phyloP scores from a whole-genome alignment of 2,888 invertebrate species.

The Tethea ocularis region DNA sequence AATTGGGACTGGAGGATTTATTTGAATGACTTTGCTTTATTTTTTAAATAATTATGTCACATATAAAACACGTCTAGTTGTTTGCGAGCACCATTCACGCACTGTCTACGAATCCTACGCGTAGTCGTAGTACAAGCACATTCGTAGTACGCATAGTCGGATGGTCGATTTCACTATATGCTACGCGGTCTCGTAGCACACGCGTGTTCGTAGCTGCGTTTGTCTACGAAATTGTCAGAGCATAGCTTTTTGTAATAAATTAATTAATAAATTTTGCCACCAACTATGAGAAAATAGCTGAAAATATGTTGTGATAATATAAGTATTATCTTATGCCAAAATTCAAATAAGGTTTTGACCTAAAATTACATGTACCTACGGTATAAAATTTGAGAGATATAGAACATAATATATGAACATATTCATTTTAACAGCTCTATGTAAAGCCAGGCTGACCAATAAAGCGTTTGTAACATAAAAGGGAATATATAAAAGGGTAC shows the following conservation, averaged over 20 bases:
- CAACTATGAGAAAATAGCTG: too few relatives aligned
- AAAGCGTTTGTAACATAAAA: constrained; percentile 6
- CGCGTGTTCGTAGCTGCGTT: background rate
- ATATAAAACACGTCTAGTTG: too few relatives aligned
- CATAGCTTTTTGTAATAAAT: too few relatives aligned
- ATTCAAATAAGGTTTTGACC: background rate
- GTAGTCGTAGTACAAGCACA: background rate
- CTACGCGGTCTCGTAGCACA: background rate
- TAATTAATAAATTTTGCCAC: too few relatives aligned
- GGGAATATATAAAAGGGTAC: constrained; percentile 33
- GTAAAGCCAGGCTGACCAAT: constrained; percentile 6
- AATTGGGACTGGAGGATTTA: too few relatives aligned
- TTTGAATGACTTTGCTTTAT: too few relatives aligned
- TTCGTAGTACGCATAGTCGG: background rate
- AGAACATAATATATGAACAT: background rate
- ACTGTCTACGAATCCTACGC: background rate
- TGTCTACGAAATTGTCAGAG: too few relatives aligned
- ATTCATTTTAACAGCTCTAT: constrained; percentile 10
- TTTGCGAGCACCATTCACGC: background rate
- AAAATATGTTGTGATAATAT: background rate
- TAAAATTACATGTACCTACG: background rate
- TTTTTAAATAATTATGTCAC: too few relatives aligned
- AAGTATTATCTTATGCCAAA: background rate
- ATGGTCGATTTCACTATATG: background rate
- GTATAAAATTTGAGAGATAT: background rate